Conservation (phyloP, 2,888 invertebrate species). For the Limnephilus auricula region DNA sequence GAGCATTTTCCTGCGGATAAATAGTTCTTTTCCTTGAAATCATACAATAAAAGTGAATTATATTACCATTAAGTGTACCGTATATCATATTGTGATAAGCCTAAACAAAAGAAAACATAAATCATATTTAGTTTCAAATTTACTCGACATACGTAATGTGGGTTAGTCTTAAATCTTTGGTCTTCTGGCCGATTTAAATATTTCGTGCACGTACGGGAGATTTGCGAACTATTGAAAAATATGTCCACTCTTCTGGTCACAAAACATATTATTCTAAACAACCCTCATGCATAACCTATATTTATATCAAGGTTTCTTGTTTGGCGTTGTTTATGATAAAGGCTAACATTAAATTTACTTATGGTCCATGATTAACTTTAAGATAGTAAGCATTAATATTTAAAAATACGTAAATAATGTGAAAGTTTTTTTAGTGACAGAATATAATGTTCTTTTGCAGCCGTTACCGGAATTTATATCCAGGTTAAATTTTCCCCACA, state of each 20-base stretch:
- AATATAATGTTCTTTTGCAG: no score
- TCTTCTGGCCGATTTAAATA: neutral
- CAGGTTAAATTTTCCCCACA: no score
- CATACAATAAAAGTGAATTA: neutral
- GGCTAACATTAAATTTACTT: no score
- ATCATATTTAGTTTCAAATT: constrained; percentile 36
- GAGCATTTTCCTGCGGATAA: neutral
- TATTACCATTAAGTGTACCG: neutral
- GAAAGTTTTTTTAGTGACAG: no score
- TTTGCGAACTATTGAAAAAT: constrained; percentile 29
- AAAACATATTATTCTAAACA: constrained; percentile 8
- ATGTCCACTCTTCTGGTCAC: neutral
- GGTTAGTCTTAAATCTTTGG: constrained; percentile 14
- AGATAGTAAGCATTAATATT: no score
- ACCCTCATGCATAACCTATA: neutral
- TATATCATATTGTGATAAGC: neutral
- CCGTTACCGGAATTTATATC: no score
- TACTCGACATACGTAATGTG: constrained; percentile 4
- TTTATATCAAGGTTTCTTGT: neutral
- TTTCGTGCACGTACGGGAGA: neutral
- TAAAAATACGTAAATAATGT: no score
- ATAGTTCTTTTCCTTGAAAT: neutral
- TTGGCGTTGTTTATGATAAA: neutral
- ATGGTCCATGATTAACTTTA: no score
- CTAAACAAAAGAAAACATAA: neutral